phyloP scores from a whole-genome alignment of 2,113 vertebrate species.

The Ailuropoda melanoleuca region DNA sequence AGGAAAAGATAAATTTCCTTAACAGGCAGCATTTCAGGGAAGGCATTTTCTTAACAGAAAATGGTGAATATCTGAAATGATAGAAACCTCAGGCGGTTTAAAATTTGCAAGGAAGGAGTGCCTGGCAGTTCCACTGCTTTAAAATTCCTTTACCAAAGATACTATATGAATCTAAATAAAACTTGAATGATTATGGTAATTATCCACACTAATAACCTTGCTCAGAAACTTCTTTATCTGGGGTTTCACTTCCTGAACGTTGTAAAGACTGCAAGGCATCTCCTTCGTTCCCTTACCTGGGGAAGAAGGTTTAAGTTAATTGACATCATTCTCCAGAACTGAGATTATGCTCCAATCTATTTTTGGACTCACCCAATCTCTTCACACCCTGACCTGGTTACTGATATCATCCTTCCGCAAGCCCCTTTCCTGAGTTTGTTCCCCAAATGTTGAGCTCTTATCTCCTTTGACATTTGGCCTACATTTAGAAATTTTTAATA shows the following conservation, averaged over 20 bases:
- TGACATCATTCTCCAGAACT: conserved; percentile 10
- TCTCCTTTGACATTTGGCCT: background rate
- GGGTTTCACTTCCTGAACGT: background rate
- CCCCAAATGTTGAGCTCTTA: background rate
- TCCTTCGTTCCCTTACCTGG: background rate
- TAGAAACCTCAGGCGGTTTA: conserved; percentile 44
- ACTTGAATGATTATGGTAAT: conserved; percentile 11
- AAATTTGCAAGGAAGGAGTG: conserved; percentile 21
- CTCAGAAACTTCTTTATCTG: conserved; percentile 17
- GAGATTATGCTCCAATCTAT: background rate
- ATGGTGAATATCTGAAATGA: conserved; percentile 62
- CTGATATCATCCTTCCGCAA: background rate
- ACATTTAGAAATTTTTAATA: background rate
- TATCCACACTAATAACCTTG: conserved; percentile 31
- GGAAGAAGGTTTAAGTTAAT: conserved; percentile 50
- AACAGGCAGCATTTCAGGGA: conserved; percentile 54
- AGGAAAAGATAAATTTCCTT: conserved; percentile 58
- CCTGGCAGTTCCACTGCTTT: conserved; percentile 32
- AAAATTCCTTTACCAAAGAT: conserved; percentile 54
- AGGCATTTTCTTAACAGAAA: conserved; percentile 67
- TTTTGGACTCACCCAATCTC: background rate
- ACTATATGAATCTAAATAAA: conserved; percentile 47
- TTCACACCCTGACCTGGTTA: background rate
- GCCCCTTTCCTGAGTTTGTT: background rate
- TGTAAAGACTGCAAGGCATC: background rate